Base-by-base conservation (phyloP, 2,888 invertebrate genomes). In the Neocrepidodera transversa region DNA sequence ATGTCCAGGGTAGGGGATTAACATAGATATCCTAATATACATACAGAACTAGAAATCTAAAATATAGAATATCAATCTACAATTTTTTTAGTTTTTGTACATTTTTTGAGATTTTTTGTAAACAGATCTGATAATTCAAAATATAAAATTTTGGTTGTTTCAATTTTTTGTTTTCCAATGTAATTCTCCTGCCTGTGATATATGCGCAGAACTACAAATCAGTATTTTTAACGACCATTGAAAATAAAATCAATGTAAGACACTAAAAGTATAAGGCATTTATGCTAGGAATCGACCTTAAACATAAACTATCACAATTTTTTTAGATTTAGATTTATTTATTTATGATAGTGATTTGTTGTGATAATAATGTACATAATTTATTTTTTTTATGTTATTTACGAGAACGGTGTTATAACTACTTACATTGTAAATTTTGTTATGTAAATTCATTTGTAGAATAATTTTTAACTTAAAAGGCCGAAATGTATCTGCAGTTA, bases 1-100 rank as follows among this genome's bases (percentile, higher is more conserved):
- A 70, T 75, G 72, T 76, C 75, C 74, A 74, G 71, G 74, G 74
- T 74, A 75, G 76, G 76, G 75, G 74, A 74, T 64, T 71, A 69
- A 67, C 65, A 64, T 70, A 70, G 66, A 58, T 55, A 53, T 63
- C 58, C 61, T 65, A 66, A 62, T 62, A 68, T 64, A 67, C 67
- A 67, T 64, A 67, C 68, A 67, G 55, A 62, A 63, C 56, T 69
- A 67, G 62, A 59, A 35, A 51, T 56, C 35, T 68, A 67, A 66
- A 65, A 60, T 63, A 36, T 66, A 63, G 60, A 58, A 53, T 52
- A 36, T 62, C 58, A 53, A 60, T 56, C 55, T 65, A 64, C 56
- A 56, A 58, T 67, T 68, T 58, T 36, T 40, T 63, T 55, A 53
- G 53, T 32, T 64, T 64, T 55, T 60, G 59, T 65, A 58, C 54